Evolutionary conservation across 2,113 vertebrate genomes (phyloP).

Genomic region (Corydoras maculifer): DNA sequence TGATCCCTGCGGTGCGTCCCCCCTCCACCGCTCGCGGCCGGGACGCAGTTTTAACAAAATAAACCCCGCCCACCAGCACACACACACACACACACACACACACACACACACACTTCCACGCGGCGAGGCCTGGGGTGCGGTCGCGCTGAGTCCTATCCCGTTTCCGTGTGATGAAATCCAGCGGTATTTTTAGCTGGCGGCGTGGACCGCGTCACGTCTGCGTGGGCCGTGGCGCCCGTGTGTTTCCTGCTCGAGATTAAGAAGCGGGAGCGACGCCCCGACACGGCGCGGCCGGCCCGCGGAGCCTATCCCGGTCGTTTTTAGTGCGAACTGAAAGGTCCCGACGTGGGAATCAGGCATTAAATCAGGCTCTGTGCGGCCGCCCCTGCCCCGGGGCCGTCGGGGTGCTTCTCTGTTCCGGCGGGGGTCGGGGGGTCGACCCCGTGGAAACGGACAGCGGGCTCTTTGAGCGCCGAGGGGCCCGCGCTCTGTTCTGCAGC

Average conservation of each 20-base stretch:
- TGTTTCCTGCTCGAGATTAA: background rate
- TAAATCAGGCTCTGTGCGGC: constrained; percentile 4
- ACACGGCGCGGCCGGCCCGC: background rate
- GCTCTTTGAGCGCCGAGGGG: constrained; percentile 7
- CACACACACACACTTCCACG: too few species aligned
- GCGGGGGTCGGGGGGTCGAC: background rate
- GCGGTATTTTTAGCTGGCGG: background rate
- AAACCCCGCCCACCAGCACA: too few species aligned
- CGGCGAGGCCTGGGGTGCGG: too few species aligned
- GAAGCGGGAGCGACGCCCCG: constrained; percentile 15
- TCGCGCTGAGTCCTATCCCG: background rate
- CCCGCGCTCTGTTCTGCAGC: background rate
- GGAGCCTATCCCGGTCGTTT: too few species aligned
- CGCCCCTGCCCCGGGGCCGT: constrained; percentile 6
- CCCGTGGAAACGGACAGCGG: constrained; percentile 7
- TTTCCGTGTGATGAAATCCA: background rate
- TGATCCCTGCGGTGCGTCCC: background rate
- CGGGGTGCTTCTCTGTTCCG: background rate
- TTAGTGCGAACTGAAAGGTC: too few species aligned
- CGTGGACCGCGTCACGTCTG: background rate
- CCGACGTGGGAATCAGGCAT: too few species aligned
- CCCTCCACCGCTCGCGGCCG: too few species aligned
- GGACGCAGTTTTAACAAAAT: too few species aligned
- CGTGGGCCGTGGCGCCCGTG: background rate
- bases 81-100: too few species aligned